Evolutionary conservation across 2,888 invertebrate genomes (phyloP).

Genomic region (Melanostoma mellinum): DNA sequence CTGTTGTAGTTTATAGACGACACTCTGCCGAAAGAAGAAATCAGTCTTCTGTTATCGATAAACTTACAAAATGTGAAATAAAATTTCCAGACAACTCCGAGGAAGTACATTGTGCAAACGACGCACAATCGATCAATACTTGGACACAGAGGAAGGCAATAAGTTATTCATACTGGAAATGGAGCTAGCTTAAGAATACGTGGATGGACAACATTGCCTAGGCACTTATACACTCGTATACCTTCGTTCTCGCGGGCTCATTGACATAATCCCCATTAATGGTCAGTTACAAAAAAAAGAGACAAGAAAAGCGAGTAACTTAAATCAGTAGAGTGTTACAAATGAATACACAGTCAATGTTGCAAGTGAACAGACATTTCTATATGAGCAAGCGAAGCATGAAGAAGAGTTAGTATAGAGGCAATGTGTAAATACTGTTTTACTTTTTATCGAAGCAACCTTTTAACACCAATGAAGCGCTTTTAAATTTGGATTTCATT

Average conservation of each 20-base stretch:
- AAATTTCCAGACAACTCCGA: constrained; percentile 17
- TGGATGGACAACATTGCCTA: constrained; percentile 14
- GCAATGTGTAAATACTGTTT: too few species aligned
- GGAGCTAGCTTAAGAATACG: constrained; percentile 46
- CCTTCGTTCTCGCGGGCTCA: constrained; percentile 7
- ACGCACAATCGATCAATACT: constrained; percentile 64
- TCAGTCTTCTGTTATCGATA: constrained; percentile 40
- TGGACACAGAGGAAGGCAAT: constrained; percentile 54
- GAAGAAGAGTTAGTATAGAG: too few species aligned
- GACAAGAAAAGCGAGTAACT: constrained; percentile 36
- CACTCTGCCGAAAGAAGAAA: constrained; percentile 48
- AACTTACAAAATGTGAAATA: constrained; percentile 43
- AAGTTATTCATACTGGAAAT: constrained; percentile 68
- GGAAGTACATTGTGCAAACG: constrained; percentile 30
- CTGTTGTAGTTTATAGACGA: constrained; percentile 16
- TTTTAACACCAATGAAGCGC: background rate
- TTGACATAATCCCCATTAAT: constrained; percentile 56
- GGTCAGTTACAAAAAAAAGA: constrained; percentile 39
- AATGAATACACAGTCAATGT: constrained; percentile 36
- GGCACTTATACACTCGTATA: background rate
- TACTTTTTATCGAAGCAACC: background rate
- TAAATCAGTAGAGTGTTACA: constrained; percentile 36
- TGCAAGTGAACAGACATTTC: constrained; percentile 17
- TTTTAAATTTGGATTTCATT: too few species aligned
- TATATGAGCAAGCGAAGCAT: background rate